A percentile compares a stretch with the other conserved stretches of the same genome.
Evolutionary conservation across 2,797 vertebrate genomes (phyloP).

Genomic region (Schizothorax lantsangensis): DNA sequence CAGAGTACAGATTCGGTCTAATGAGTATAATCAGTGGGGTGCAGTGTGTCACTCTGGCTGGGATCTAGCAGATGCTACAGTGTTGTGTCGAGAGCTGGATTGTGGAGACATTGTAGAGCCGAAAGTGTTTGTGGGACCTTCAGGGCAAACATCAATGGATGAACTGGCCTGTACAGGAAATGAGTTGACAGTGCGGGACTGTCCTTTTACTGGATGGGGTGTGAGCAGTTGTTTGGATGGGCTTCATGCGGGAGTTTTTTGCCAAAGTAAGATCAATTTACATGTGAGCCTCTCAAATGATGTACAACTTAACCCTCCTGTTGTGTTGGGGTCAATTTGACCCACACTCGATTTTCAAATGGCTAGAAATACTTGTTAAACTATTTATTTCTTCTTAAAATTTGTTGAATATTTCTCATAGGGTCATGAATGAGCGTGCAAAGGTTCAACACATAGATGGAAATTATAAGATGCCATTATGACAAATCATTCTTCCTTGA

Average conservation of each 20-base stretch:
- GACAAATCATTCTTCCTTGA: background rate
- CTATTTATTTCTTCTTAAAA: no score
- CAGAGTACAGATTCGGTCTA: background rate
- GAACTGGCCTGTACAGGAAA: constrained; percentile 18
- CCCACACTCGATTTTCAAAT: no score
- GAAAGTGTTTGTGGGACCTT: background rate
- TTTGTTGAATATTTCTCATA: no score
- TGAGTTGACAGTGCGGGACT: background rate
- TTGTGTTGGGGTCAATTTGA: background rate
- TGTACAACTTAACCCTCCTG: no score
- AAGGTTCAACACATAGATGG: no score
- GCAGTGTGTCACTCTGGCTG: constrained; percentile 16
- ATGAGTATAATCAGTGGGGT: background rate
- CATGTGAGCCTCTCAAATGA: background rate
- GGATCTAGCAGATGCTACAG: constrained; percentile 15
- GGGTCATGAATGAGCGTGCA: no score
- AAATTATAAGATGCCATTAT: no score
- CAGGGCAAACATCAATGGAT: background rate
- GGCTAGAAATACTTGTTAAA: no score
- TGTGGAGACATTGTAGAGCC: background rate
- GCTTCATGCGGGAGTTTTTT: background rate
- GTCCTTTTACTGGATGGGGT: constrained; percentile 1
- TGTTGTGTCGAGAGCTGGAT: constrained; percentile 24
- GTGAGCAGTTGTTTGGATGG: constrained; percentile 10
- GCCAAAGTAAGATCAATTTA: constrained; percentile 26